These are phyloP conservation scores for Zosterops pallidus DNA, from an alignment of 2,113 vertebrate species.

Conservation along the genomic window DNA sequence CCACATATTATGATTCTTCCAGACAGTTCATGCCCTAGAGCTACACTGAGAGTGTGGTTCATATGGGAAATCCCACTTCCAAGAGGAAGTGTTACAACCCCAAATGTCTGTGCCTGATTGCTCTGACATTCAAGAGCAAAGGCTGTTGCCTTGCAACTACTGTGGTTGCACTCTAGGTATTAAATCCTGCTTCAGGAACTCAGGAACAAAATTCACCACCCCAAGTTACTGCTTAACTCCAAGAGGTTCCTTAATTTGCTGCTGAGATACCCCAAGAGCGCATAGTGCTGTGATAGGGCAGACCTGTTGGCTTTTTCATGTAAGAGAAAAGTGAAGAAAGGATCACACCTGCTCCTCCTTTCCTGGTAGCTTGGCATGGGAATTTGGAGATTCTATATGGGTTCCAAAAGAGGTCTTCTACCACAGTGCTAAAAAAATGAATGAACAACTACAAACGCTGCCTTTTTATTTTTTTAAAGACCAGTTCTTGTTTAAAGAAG, in stretches of 20 bases:
- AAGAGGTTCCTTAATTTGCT: background rate
- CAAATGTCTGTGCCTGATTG: background rate
- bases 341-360: background rate
- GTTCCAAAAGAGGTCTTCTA: background rate
- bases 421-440: background rate
- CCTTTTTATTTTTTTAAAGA: background rate
- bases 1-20: accelerated
- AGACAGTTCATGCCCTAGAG: background rate
- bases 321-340: background rate
- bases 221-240: background rate
- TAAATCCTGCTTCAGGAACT: background rate
- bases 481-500: background rate
- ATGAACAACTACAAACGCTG: background rate
- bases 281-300: background rate
- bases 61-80: background rate
- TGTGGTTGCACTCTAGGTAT: background rate
- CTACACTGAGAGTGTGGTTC: background rate
- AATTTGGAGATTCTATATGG: background rate
- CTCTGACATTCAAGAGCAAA: background rate
- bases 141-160: background rate
- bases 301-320: background rate
- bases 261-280: background rate
- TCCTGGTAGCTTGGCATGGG: background rate
- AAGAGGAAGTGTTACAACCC: background rate
- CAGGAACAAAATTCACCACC: background rate